Conservation (phyloP, 2,113 vertebrate species). For the Euleptes europaea region DNA sequence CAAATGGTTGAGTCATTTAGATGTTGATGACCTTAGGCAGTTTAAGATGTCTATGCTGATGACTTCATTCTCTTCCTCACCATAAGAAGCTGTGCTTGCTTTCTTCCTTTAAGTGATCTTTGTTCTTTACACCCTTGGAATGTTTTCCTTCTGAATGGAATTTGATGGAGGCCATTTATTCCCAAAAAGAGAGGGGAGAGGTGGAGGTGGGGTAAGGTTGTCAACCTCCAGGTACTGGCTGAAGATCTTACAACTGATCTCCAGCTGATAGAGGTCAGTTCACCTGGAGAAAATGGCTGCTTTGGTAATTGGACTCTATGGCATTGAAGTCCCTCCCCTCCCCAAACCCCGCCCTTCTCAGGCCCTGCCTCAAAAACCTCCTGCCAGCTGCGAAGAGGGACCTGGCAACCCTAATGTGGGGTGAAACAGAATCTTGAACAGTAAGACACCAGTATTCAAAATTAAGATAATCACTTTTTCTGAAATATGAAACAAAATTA, state of each 20-base stretch:
- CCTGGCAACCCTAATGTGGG: no score
- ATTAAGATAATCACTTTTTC: background rate
- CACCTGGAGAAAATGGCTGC: no score
- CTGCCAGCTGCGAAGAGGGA: no score
- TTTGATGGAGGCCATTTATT: background rate
- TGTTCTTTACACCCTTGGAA: background rate
- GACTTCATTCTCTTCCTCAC: background rate
- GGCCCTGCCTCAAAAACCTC: no score
- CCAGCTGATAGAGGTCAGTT: no score
- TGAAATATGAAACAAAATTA: background rate
- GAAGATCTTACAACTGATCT: no score
- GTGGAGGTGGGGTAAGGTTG: background rate
- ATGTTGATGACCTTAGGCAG: background rate
- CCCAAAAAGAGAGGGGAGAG: background rate
- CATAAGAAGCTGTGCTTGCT: background rate
- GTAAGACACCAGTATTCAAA: background rate
- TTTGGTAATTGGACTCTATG: no score
- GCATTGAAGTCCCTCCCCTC: no score
- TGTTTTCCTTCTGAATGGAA: background rate
- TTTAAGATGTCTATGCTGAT: conserved; percentile 4
- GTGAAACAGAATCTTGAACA: background rate
- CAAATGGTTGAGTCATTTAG: conserved; percentile 5
- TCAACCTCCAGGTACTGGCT: no score
- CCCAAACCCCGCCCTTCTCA: no score
- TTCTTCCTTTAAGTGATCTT: background rate